A percentile compares a stretch with the other conserved stretches of the same genome.
Conservation (phyloP, 1,140 invertebrate species). For the Danaus melanippus region DNA sequence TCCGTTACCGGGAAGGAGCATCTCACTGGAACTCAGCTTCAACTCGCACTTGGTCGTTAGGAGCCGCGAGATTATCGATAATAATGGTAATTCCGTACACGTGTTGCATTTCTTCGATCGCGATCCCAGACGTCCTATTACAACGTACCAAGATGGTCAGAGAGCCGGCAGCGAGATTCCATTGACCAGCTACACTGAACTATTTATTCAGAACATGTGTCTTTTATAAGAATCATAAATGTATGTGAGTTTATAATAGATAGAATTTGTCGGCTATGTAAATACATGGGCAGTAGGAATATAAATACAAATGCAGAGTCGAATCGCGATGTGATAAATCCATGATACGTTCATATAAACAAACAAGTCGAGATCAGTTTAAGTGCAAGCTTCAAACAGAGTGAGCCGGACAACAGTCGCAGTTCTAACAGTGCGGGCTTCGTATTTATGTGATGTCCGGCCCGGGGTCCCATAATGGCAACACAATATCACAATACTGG, state of each 20-base stretch:
- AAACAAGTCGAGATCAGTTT: no score
- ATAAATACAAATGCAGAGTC: no score
- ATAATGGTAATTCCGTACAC: slow-evolving; percentile 69
- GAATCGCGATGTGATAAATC: no score
- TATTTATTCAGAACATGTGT: no score
- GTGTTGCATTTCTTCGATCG: slow-evolving; percentile 51
- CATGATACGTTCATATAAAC: no score
- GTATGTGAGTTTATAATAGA: no score
- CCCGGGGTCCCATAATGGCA: slow-evolving; percentile 59
- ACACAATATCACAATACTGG: slow-evolving; percentile 71
- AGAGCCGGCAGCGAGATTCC: no score
- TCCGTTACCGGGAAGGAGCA: slow-evolving; percentile 11
- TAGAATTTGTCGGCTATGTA: no score
- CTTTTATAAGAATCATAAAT: no score
- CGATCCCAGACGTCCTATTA: slow-evolving; percentile 52
- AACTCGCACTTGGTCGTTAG: slow-evolving; percentile 55
- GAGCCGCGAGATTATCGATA: slow-evolving; percentile 62
- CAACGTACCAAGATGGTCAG: slow-evolving; percentile 29
- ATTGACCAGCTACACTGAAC: no score
- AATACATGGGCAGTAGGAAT: no score
- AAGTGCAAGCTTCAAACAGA: slow-evolving; percentile 8
- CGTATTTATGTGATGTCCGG: slow-evolving; percentile 61
- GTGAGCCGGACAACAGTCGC: background rate
- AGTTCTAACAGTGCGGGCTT: slow-evolving; percentile 25
- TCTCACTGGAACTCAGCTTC: slow-evolving; percentile 16